phyloP scores from a whole-genome alignment of 2,888 invertebrate species.

The Eristalinus aeneus region DNA sequence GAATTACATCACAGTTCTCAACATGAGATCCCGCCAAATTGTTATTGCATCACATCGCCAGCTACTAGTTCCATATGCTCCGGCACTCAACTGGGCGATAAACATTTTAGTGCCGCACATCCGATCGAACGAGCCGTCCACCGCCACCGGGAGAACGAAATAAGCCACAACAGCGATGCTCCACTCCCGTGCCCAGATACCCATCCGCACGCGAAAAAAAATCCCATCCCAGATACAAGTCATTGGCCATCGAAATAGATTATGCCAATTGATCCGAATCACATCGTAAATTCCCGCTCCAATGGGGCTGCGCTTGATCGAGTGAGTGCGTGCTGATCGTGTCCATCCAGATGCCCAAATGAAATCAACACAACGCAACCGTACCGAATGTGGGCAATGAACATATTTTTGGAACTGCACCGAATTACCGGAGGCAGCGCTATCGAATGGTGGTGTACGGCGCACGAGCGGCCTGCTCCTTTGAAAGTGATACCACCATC shows the following conservation, averaged over 20 bases:
- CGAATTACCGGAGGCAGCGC: conserved; percentile 62
- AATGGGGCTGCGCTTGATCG: conserved; percentile 48
- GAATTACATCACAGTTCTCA: background rate
- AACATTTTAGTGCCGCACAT: conserved; percentile 1
- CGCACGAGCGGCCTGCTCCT: conserved; percentile 59
- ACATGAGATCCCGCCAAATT: background rate
- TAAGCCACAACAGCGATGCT: background rate
- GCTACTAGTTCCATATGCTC: background rate
- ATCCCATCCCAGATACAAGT: conserved; percentile 12
- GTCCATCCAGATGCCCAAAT: conserved; percentile 64
- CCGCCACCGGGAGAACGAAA: background rate
- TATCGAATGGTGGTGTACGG: conserved; percentile 55
- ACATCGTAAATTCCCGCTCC: conserved; percentile 61
- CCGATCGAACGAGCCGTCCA: background rate
- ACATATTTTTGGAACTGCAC: conserved; percentile 45
- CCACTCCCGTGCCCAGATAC: background rate
- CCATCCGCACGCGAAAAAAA: background rate
- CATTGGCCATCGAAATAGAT: conserved; percentile 56
- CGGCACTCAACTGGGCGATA: background rate
- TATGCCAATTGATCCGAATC: conserved; percentile 67
- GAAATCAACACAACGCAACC: conserved; percentile 65
- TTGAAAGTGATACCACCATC: conserved; percentile 67
- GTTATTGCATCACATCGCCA: background rate
- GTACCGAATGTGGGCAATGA: conserved; percentile 36
- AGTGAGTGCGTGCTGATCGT: conserved; percentile 60